These are phyloP conservation scores for Rhopilema esculentum DNA, from an alignment of 30 jellyfish, hydroid and myxozoan species.

Conservation along the genomic window DNA sequence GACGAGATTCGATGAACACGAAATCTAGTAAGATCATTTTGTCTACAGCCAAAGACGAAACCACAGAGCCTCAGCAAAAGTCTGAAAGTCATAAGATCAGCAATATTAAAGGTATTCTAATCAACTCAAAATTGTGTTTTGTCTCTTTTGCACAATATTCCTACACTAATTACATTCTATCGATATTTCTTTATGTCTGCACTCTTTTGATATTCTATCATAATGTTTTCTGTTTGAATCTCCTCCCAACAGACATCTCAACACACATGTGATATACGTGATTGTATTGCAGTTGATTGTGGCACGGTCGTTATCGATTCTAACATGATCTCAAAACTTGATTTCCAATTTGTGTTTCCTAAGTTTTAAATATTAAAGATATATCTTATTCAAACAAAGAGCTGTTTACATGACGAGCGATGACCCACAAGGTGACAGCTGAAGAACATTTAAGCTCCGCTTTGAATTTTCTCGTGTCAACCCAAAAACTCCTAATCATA, in stretches of 20 bases:
- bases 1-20: too few relatives aligned
- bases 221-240: too few relatives aligned
- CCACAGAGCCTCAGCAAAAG: background rate
- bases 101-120: background rate
- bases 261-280: background rate
- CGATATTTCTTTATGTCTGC: too few relatives aligned
- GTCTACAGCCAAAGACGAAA: background rate
- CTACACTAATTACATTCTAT: too few relatives aligned
- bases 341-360: too few relatives aligned
- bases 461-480: too few relatives aligned
- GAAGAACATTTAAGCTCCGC: too few relatives aligned
- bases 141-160: background rate
- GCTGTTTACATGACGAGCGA: too few relatives aligned
- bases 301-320: background rate
- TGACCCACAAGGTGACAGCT: too few relatives aligned
- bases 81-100: background rate
- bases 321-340: background rate
- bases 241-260: too few relatives aligned
- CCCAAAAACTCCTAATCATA: too few relatives aligned
- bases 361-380: too few relatives aligned
- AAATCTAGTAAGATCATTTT: background rate
- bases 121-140: background rate
- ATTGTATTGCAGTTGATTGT: conserved; percentile 5
- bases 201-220: background rate
- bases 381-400: background rate